Base-by-base conservation (phyloP, 2,113 vertebrate genomes). In the Apodemus speciosus region DNA sequence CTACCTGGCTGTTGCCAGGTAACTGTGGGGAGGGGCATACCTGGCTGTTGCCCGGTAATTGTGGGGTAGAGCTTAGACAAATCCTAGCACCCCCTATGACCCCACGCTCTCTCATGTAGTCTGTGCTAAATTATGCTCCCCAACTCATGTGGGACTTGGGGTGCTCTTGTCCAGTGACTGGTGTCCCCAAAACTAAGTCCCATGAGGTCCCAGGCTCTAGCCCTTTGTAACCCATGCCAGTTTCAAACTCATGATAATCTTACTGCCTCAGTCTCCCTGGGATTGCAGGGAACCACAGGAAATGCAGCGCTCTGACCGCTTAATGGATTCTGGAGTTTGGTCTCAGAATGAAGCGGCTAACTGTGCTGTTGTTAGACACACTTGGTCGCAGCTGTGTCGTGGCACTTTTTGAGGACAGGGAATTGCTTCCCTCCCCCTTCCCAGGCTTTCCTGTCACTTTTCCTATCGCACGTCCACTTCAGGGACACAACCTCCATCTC, bases 371-470 rank as follows among this genome's bases (percentile, higher is more conserved):
- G 38, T 51, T 0, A 18, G 86, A 5, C 2, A 0, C 43, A 0
- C 43, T 6, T 0, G 1, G 25, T 2, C 13, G 27, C 0, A 21
- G 11, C 6, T 0, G n/a, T 6, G 25, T 49, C 49, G 0, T 0
- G 0, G 20, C 10, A 23, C n/a, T n/a, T 20, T 38, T n/a, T 79
- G 76, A 79, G 76, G 76, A 10, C 8, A 3, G 93, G 73, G 6
- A 40, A 0, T 30, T 2, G n/a, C 51, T n/a, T 43, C 40, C 38
- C 2, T 6, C 38, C 8, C 11, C 60, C 9, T 35, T 56, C 51
- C 1, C 0, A 1, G 30, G 0, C 49, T 56, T 46, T 14, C 75
- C 9, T 13, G 21, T 11, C 14, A 14, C 35, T 9, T 64, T 35
- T n/a, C 6, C 23, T 32, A 1, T 38, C 25, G 51, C 23, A 23